These are phyloP conservation scores for Cryptotermes secundus DNA, from an alignment of 1,140 invertebrate genomes.

Conservation along the genomic window DNA sequence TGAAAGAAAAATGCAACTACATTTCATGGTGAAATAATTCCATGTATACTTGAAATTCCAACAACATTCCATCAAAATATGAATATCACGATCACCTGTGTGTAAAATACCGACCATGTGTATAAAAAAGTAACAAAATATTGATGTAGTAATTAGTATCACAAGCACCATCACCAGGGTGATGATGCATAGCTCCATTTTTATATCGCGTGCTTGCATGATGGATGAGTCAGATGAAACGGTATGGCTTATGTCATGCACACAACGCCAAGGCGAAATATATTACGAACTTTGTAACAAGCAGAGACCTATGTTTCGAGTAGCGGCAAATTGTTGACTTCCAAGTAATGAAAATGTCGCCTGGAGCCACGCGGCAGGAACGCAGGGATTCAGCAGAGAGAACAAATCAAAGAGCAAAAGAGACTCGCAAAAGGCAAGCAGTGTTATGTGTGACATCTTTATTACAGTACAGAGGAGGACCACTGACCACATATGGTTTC, in stretches of 20 bases:
- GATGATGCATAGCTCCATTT: neutral
- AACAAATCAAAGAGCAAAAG: neutral
- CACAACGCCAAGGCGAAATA: neutral
- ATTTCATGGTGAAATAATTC: neutral
- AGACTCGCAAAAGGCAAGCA: neutral
- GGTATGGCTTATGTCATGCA: neutral
- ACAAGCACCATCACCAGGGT: neutral
- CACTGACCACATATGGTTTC: neutral
- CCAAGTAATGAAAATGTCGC: no score
- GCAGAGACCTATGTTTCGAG: neutral
- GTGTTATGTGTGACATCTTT: neutral
- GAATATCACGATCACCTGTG: neutral
- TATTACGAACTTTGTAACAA: neutral
- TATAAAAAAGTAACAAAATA: neutral
- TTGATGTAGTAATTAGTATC: neutral
- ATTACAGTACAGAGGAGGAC: neutral
- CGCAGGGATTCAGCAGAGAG: no score
- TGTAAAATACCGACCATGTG: neutral
- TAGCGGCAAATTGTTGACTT: no score
- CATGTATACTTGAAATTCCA: neutral
- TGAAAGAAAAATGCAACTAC: neutral
- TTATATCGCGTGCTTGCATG: neutral
- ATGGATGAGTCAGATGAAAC: constrained; percentile 4
- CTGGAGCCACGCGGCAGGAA: no score
- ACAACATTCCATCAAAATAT: neutral